Evolutionary conservation across 2,113 vertebrate species (phyloP), one percentile per base, ranked within the genome.

Genomic region (Mobula birostris): DNA sequence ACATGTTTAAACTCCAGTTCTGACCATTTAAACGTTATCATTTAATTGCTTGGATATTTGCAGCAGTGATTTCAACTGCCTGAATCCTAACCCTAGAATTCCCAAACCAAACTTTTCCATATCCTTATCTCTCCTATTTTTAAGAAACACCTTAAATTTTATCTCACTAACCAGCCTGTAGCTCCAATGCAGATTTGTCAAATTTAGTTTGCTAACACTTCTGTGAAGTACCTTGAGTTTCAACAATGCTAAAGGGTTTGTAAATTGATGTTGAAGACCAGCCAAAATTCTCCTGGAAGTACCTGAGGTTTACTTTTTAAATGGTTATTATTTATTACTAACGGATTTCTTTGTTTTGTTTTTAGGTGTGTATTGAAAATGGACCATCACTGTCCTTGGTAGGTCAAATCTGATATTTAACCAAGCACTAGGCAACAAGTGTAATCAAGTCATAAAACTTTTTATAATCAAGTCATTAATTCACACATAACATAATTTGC

Each of bases 361-460:
- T 94, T 63, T 95, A 99, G 99, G 94, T 99, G 99, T 83, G 98
- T 99, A 94, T 96, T 99, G 95, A 99, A 99, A 97, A 99, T 99
- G 99, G 99, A 99, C 96, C 99, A 99, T 96, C 99, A 99, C 94
- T 99, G 99, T 94, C 99, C 99, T 0, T 99, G 99, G 99, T 99
- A 97, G 94, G 97, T 97, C 27, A 94, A 32, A 90, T 66, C 32
- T 90, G 70, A 74, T 74, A 72, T 29, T 93, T 93, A 72, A 74
- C 36, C 29, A 93, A 19, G 56, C 24, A 76, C 21, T 21, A 15
- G 17, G n/a, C n/a, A 72, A 21, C 40, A 1, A 15, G n/a, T 36
- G 94, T 94, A 61, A 74, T 0, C 74, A 80, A 90, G 19, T 9
- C 63, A 29, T 19, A 66, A 83, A 14, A 9, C 80, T 58, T 29